Evolutionary conservation across 23 tunicate species (phyloP).

Genomic region (Styela plicata): DNA sequence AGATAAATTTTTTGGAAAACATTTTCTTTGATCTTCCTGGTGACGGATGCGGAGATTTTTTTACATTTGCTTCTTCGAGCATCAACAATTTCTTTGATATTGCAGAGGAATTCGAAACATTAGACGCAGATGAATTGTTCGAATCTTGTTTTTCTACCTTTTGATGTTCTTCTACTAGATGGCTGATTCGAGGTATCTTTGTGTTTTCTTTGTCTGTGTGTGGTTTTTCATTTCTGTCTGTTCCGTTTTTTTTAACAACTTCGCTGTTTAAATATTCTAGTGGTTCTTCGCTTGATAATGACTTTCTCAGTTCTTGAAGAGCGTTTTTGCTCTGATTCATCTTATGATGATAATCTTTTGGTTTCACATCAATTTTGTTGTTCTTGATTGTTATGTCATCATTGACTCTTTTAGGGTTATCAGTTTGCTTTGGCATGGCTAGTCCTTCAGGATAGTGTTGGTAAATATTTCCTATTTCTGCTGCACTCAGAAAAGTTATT

Average conservation of each 20-base stretch:
- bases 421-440: background rate
- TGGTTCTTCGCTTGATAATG: constrained; percentile 1
- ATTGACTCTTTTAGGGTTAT: background rate
- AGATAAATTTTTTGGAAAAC: background rate
- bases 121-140: background rate
- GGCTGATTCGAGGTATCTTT: background rate
- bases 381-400: background rate
- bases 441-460: background rate
- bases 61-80: background rate
- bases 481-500: background rate
- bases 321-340: background rate
- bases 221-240: background rate
- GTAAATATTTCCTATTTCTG: background rate
- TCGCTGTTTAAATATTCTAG: background rate
- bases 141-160: constrained; percentile 14
- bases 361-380: background rate
- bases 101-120: constrained; percentile 9
- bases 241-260: background rate
- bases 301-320: constrained; percentile 15
- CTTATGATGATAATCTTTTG: constrained; percentile 6
- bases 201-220: background rate
- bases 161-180: background rate
- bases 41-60: background rate
- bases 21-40: constrained; percentile 9
- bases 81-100: constrained; percentile 5